Evolutionary conservation across 2,888 invertebrate genomes (phyloP), one percentile per base, ranked within the genome.

Genomic region (Amphiduros pacificus): DNA sequence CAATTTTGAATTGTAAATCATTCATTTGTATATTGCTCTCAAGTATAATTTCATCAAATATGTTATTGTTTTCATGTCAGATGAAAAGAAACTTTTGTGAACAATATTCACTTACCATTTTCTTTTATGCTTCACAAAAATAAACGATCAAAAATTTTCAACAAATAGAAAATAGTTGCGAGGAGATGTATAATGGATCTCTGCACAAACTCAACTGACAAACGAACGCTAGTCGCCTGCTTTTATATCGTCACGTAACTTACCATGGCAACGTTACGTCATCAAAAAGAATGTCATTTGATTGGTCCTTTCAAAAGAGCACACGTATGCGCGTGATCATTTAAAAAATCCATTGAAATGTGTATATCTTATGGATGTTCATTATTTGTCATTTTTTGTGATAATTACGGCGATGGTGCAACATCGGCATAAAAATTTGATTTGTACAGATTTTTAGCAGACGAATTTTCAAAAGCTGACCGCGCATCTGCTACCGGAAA

Each of bases 21-120:
- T n/a, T n/a, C n/a, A n/a, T n/a, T n/a, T n/a, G n/a, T n/a, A n/a
- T n/a, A n/a, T n/a, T n/a, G n/a, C n/a, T n/a, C n/a, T n/a, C n/a
- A n/a, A n/a, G n/a, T n/a, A n/a, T n/a, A n/a, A n/a, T n/a, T n/a
- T n/a, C n/a, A n/a, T n/a, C n/a, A n/a, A n/a, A n/a, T n/a, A n/a
- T n/a, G n/a, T n/a, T n/a, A n/a, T n/a, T n/a, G n/a, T n/a, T n/a
- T n/a, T n/a, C n/a, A n/a, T n/a, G n/a, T n/a, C n/a, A n/a, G n/a
- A n/a, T n/a, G n/a, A n/a, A n/a, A n/a, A n/a, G n/a, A n/a, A n/a
- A n/a, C n/a, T n/a, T n/a, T n/a, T n/a, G n/a, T n/a, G n/a, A n/a
- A n/a, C n/a, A n/a, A n/a, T n/a, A n/a, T n/a, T n/a, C 27, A 55
- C 55, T 41, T 44, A 55, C 55, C 55, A 55, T 55, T 22, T 55